These are phyloP conservation scores for Chorisops tibialis DNA, from an alignment of 2,888 invertebrate genomes.

Conservation along the genomic window DNA sequence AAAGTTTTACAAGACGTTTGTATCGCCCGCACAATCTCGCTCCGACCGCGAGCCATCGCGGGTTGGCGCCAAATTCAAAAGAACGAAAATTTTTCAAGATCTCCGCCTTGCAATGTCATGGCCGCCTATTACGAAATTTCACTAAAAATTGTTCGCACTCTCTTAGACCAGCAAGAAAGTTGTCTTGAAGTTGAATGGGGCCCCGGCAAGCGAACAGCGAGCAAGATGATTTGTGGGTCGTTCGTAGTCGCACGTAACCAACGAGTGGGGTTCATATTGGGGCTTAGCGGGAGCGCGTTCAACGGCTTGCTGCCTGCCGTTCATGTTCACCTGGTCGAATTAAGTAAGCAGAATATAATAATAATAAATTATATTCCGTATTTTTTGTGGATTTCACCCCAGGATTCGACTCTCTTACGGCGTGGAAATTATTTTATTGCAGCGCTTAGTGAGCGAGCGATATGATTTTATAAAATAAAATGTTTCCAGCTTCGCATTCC, in stretches of 20 bases:
- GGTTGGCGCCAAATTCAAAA: not conserved
- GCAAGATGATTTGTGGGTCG: not conserved
- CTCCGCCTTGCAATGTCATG: slow-evolving; percentile 40
- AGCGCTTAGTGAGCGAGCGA: not conserved
- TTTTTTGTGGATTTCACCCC: slow-evolving; percentile 29
- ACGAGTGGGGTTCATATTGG: not conserved
- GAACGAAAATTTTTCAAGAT: not conserved
- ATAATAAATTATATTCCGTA: slow-evolving; percentile 53
- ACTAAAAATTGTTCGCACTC: slow-evolving; percentile 54
- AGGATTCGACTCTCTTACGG: slow-evolving; percentile 32
- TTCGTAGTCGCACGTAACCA: not conserved
- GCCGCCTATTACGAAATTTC: slow-evolving; percentile 53
- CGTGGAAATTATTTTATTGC: not conserved
- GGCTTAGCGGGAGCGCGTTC: not conserved
- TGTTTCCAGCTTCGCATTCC: not conserved
- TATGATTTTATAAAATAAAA: not conserved
- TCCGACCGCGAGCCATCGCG: not conserved
- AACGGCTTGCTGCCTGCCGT: slow-evolving; percentile 18
- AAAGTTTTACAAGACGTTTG: slow-evolving; percentile 16
- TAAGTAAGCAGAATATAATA: slow-evolving; percentile 53
- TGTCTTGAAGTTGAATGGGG: slow-evolving; percentile 16
- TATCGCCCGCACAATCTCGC: not conserved
- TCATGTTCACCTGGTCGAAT: slow-evolving; percentile 49
- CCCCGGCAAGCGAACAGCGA: not conserved
- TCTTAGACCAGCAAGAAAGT: slow-evolving; percentile 37